Percentiles rank a stretch among this genome's conserved stretches.
phyloP scores from a whole-genome alignment of 2,888 invertebrate species.

The Hoplodrina ambigua region DNA sequence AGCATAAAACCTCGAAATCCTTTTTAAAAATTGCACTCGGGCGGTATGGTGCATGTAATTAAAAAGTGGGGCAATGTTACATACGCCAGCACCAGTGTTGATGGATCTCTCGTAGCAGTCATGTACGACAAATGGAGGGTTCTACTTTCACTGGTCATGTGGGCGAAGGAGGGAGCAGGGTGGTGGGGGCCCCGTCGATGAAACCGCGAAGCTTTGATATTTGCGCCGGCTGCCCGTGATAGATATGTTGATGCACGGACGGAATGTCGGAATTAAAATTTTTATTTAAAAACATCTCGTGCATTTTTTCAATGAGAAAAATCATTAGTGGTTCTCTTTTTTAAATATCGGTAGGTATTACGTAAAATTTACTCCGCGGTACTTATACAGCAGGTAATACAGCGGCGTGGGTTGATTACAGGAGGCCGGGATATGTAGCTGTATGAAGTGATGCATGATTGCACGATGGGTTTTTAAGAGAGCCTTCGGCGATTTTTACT shows the following conservation, averaged over 20 bases:
- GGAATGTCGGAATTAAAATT: slow-evolving; percentile 62
- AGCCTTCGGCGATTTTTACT: slow-evolving; percentile 13
- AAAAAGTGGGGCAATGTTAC: slow-evolving; percentile 83
- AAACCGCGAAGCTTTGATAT: slow-evolving; percentile 82
- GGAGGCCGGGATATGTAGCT: slow-evolving; percentile 7
- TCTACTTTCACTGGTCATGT: slow-evolving; percentile 48
- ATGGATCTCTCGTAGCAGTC: slow-evolving; percentile 56
- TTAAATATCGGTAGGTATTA: slow-evolving; percentile 41
- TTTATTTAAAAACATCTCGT: slow-evolving; percentile 54
- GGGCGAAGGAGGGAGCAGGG: slow-evolving; percentile 54
- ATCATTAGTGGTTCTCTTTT: slow-evolving; percentile 44
- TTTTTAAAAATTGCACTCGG: slow-evolving; percentile 82
- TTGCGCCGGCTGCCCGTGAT: slow-evolving; percentile 70
- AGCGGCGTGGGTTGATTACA: neutral
- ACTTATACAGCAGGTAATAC: slow-evolving; percentile 2
- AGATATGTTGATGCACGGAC: slow-evolving; percentile 74
- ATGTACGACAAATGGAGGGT: slow-evolving; percentile 23
- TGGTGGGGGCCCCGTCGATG: slow-evolving; percentile 68
- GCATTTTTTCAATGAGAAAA: slow-evolving; percentile 43
- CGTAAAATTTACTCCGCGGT: slow-evolving; percentile 25
- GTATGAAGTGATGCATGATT: slow-evolving; percentile 23
- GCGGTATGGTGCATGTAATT: slow-evolving; percentile 86
- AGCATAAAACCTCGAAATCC: slow-evolving; percentile 78
- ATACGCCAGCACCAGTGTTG: slow-evolving; percentile 61
- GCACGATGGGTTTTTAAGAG: slow-evolving; percentile 15